phyloP scores from a whole-genome alignment of 2,113 vertebrate genomes.

The Sturnira hondurensis region DNA sequence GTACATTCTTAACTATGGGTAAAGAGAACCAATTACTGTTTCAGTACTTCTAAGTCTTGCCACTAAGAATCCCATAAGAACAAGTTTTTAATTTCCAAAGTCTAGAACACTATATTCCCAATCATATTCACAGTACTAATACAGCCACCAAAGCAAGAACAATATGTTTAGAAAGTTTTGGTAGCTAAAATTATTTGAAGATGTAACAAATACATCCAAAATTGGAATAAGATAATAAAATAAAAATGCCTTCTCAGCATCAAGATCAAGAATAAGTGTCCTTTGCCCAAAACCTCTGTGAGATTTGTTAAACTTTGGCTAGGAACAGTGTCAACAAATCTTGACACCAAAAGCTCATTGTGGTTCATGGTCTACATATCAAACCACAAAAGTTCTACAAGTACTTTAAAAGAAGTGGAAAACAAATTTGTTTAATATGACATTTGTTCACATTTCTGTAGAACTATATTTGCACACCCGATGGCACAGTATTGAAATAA shows the following conservation, averaged over 20 bases:
- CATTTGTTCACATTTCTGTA: neutral
- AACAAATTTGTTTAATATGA: neutral
- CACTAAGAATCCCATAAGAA: slow-evolving; percentile 43
- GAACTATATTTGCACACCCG: neutral
- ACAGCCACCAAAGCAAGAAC: neutral
- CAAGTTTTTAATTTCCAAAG: slow-evolving; percentile 48
- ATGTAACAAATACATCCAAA: neutral
- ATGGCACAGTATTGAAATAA: neutral
- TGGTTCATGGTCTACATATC: neutral
- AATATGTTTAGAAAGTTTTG: neutral
- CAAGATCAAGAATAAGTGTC: neutral
- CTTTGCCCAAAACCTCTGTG: neutral
- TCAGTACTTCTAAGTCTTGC: neutral
- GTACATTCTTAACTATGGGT: neutral
- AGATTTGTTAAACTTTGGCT: neutral
- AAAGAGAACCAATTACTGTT: neutral
- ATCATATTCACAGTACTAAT: neutral
- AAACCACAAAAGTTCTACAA: neutral
- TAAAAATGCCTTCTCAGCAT: neutral
- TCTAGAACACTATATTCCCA: neutral
- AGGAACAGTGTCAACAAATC: neutral
- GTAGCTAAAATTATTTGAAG: slow-evolving; percentile 39
- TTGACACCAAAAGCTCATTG: slow-evolving; percentile 25
- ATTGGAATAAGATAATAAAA: slow-evolving; percentile 12
- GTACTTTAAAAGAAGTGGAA: neutral